phyloP scores from a whole-genome alignment of 2,888 invertebrate species.

The Idaea straminata region DNA sequence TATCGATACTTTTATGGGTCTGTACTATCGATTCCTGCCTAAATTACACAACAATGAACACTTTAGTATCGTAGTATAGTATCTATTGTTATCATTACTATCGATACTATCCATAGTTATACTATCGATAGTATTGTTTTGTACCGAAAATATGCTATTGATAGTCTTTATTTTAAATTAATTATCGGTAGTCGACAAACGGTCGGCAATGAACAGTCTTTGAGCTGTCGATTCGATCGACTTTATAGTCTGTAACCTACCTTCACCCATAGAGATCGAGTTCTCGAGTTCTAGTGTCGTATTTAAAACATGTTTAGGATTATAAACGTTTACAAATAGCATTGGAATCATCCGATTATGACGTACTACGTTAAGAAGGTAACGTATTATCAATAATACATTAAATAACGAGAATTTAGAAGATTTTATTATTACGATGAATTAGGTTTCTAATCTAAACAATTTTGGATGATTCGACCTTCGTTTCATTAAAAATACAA shows the following conservation, averaged over 20 bases:
- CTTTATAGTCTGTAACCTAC: not conserved
- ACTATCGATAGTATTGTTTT: too few species aligned
- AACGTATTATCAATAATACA: not conserved
- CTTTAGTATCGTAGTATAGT: too few species aligned
- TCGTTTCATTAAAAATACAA: not conserved
- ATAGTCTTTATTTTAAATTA: too few species aligned
- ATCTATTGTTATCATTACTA: too few species aligned
- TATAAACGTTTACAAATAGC: not conserved
- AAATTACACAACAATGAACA: too few species aligned
- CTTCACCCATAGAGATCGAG: not conserved
- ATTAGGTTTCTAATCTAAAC: constrained; percentile 8
- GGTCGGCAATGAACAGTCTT: too few species aligned
- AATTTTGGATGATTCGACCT: not conserved
- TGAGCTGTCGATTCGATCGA: not conserved
- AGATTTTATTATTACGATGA: not conserved
- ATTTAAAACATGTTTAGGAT: not conserved
- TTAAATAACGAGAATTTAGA: not conserved
- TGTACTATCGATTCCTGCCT: too few species aligned
- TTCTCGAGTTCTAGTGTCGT: not conserved
- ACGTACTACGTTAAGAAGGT: not conserved
- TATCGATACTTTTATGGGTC: too few species aligned
- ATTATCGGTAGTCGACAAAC: too few species aligned
- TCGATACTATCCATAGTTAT: too few species aligned
- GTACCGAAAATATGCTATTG: too few species aligned
- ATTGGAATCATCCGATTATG: not conserved